Percentiles rank a stretch among this genome's conserved stretches.
phyloP scores from a whole-genome alignment of 2,113 vertebrate species.

The Hydrolagus affinis region DNA sequence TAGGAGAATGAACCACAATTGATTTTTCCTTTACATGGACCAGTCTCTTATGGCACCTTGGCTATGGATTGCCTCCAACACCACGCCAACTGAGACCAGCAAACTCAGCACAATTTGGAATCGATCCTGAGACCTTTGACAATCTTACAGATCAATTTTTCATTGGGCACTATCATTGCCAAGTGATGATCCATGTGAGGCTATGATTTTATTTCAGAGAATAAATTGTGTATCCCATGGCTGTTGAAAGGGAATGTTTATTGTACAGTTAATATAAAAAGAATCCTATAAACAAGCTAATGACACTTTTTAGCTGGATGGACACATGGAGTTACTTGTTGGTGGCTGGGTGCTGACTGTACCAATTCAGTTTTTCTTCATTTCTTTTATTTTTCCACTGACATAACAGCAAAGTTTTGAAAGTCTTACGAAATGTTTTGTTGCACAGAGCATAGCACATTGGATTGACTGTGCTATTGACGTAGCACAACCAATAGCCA shows the following conservation, averaged over 20 bases:
- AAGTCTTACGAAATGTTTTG: constrained; percentile 95
- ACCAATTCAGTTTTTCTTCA: constrained; percentile 80
- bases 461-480: constrained; percentile 95
- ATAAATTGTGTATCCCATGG: no score
- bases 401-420: constrained; percentile 88
- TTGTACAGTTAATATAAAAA: neutral
- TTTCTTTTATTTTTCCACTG: constrained; percentile 76
- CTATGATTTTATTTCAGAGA: neutral
- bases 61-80: no score
- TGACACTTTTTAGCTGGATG: neutral
- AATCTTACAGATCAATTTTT: no score
- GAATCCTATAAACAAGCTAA: neutral
- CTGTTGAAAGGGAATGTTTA: neutral
- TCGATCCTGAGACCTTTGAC: no score
- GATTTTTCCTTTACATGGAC: no score
- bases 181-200: neutral
- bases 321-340: neutral
- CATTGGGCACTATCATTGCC: no score
- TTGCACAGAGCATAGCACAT: constrained; percentile 98
- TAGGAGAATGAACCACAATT: no score
- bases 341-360: neutral
- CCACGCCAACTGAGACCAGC: no score
- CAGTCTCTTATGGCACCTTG: no score
- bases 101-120: no score
- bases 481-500: constrained; percentile 96